A percentile compares a stretch with the other conserved stretches of the same genome.
Conservation (phyloP, 2,888 invertebrate species). For the Dusona sp. region DNA sequence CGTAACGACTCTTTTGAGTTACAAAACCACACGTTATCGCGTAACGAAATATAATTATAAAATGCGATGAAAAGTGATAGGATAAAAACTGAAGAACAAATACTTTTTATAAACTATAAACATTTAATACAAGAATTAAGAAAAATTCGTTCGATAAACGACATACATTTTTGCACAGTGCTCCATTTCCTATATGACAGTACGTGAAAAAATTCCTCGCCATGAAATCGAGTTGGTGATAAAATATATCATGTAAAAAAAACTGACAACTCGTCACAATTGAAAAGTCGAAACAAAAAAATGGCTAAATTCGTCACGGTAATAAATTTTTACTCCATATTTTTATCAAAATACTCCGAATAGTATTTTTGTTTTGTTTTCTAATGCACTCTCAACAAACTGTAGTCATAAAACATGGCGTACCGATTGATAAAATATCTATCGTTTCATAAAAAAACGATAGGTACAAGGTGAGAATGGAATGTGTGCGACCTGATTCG, state of each 20-base stretch:
- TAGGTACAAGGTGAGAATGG: neutral
- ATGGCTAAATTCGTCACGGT: neutral
- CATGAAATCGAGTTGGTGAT: neutral
- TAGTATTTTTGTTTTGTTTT: neutral
- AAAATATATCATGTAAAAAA: neutral
- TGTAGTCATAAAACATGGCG: neutral
- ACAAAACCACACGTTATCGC: conserved; percentile 5
- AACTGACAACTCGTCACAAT: neutral
- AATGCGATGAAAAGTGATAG: neutral
- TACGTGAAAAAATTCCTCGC: neutral
- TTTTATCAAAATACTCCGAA: neutral
- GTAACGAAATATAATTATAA: conserved; percentile 10
- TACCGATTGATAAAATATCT: neutral
- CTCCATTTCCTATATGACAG: neutral
- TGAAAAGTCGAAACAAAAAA: no score
- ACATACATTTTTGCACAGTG: neutral
- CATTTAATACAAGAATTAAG: neutral
- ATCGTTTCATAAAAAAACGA: no score
- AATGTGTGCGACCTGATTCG: neutral
- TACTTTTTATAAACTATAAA: neutral
- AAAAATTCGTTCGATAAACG: neutral
- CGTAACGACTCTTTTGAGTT: conserved; percentile 23
- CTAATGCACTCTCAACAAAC: neutral
- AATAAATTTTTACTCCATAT: neutral
- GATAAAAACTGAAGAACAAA: neutral